Percentiles rank a stretch among this genome's conserved stretches.
phyloP scores from a whole-genome alignment of 2,113 vertebrate species.

The Macquaria australasica region DNA sequence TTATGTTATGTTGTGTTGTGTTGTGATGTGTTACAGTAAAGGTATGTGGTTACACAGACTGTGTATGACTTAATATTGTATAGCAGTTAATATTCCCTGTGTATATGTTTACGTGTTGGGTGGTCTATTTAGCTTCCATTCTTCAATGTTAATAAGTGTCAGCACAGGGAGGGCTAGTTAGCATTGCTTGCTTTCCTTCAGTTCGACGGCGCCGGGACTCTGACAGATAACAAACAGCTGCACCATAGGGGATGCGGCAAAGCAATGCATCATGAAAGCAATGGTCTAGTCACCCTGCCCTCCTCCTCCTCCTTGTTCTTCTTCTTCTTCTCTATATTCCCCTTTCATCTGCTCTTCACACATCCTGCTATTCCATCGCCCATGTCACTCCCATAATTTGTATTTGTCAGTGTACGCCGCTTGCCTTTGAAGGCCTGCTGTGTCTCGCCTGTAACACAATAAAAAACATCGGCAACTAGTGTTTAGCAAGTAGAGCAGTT shows the following conservation, averaged over 20 bases:
- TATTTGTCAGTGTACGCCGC: slow-evolving; percentile 62
- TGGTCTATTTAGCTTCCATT: slow-evolving; percentile 43
- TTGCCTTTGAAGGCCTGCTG: slow-evolving; percentile 49
- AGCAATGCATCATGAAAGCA: slow-evolving; percentile 74
- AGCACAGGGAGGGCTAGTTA: slow-evolving; percentile 51
- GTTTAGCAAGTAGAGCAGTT: slow-evolving; percentile 51
- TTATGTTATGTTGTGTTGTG: too few relatives aligned
- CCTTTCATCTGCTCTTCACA: slow-evolving; percentile 61
- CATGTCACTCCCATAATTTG: slow-evolving; percentile 66
- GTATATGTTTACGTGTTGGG: slow-evolving; percentile 15
- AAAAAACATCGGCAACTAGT: slow-evolving; percentile 52
- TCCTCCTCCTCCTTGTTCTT: slow-evolving; percentile 6
- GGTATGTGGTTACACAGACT: background rate
- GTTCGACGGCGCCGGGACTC: slow-evolving; percentile 38
- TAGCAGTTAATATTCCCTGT: background rate
- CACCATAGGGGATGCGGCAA: slow-evolving; percentile 61
- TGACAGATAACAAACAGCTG: slow-evolving; percentile 78
- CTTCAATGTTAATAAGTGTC: slow-evolving; percentile 53
- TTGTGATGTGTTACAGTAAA: background rate
- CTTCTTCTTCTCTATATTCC: slow-evolving; percentile 39
- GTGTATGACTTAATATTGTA: too few relatives aligned
- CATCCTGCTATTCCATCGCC: slow-evolving; percentile 46
- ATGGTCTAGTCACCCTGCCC: slow-evolving; percentile 54
- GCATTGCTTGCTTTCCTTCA: slow-evolving; percentile 40
- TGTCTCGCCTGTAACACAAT: slow-evolving; percentile 53